These are phyloP conservation scores for Lymantria monacha DNA, from an alignment of 2,888 invertebrate species.

Conservation along the genomic window DNA sequence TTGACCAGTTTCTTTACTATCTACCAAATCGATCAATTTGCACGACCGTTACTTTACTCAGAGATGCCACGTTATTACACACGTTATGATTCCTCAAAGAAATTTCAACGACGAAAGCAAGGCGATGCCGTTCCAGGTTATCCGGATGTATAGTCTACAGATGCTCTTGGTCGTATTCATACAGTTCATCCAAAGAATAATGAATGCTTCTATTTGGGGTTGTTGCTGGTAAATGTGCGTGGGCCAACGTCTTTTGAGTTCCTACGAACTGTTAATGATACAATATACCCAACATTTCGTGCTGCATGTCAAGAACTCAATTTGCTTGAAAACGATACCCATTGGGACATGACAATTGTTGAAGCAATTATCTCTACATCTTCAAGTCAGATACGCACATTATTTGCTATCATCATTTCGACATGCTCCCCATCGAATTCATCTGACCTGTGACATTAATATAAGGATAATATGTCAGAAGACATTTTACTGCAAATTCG, in stretches of 20 bases:
- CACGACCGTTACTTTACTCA: conserved; percentile 31
- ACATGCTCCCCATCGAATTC: neutral
- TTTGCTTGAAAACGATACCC: conserved; percentile 31
- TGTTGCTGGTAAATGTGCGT: conserved; percentile 23
- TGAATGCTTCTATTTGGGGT: conserved; percentile 22
- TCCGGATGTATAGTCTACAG: too few relatives aligned
- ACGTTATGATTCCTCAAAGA: neutral
- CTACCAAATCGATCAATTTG: conserved; percentile 31
- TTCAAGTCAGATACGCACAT: conserved; percentile 35
- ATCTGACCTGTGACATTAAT: conserved; percentile 36
- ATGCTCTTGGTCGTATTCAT: too few relatives aligned
- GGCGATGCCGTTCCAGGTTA: too few relatives aligned
- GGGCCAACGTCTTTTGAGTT: conserved; percentile 28
- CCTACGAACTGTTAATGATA: conserved; percentile 33
- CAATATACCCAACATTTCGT: conserved; percentile 23
- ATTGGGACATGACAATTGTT: conserved; percentile 33
- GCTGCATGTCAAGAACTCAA: conserved; percentile 35
- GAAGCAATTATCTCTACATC: conserved; percentile 31
- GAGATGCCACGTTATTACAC: conserved; percentile 30
- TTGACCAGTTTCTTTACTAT: conserved; percentile 29
- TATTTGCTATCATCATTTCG: conserved; percentile 38
- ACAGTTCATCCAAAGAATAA: too few relatives aligned
- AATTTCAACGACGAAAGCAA: too few relatives aligned
- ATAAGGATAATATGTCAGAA: conserved; percentile 38
- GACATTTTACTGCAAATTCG: conserved; percentile 38